Percentiles rank a stretch among this genome's conserved stretches.
These are phyloP conservation scores for Burhinus bistriatus DNA, from an alignment of 2,113 vertebrate species.

Conservation along the genomic window DNA sequence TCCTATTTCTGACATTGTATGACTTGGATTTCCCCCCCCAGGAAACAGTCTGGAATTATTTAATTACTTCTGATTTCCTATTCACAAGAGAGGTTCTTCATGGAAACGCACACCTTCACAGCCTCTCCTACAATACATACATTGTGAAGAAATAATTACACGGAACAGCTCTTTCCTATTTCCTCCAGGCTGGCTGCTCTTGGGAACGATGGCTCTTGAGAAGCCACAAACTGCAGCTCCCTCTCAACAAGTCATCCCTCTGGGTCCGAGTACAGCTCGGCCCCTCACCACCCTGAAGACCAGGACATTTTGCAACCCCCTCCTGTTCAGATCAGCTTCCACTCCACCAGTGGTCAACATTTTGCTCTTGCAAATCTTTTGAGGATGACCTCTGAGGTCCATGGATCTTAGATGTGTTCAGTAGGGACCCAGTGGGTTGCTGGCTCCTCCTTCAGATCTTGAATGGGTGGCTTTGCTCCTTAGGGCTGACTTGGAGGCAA, in stretches of 20 bases:
- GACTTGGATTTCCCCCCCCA: neutral
- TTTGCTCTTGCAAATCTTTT: neutral
- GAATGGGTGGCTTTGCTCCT: neutral
- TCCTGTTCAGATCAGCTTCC: neutral
- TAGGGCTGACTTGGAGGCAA: neutral
- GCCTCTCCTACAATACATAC: neutral
- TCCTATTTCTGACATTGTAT: neutral
- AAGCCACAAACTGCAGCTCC: neutral
- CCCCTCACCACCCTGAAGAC: neutral
- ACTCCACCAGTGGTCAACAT: neutral
- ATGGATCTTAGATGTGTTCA: neutral
- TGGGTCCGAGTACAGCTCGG: neutral
- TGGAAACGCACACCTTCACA: neutral
- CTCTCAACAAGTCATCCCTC: neutral
- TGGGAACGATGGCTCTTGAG: rapidly evolving
- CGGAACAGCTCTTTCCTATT: neutral
- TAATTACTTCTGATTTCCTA: neutral
- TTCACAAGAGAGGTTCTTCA: neutral
- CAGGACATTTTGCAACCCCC: neutral
- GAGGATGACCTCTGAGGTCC: neutral
- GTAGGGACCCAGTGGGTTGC: rapidly evolving
- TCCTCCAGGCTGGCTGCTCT: neutral
- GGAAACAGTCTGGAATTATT: neutral
- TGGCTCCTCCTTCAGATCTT: neutral
- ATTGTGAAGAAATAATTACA: neutral